These are phyloP conservation scores for Ophthalmolycus amberensis DNA, from an alignment of 2,113 vertebrate genomes.

Conservation along the genomic window DNA sequence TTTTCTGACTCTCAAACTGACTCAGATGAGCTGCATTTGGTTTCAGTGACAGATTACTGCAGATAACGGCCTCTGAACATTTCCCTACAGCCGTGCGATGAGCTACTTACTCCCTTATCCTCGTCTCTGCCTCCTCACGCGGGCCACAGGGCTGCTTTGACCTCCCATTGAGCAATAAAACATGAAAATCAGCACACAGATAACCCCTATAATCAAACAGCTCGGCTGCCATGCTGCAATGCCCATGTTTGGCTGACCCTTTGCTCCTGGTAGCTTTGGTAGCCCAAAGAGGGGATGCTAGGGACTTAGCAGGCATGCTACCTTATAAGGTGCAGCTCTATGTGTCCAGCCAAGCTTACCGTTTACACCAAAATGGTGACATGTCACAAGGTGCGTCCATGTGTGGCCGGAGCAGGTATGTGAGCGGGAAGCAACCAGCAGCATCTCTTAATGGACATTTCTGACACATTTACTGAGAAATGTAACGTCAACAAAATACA, in stretches of 20 bases:
- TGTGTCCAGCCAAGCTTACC: constrained; percentile 79
- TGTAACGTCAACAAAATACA: not conserved
- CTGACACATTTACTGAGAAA: not conserved
- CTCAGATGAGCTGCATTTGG: constrained; percentile 21
- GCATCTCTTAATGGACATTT: not conserved
- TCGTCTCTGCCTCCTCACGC: not conserved
- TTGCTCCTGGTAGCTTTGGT: constrained; percentile 80
- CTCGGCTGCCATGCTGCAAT: constrained; percentile 71
- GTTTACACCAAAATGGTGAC: constrained; percentile 77
- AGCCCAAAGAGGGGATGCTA: constrained; percentile 83
- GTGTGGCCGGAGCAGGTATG: constrained; percentile 34
- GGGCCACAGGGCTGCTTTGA: constrained; percentile 57
- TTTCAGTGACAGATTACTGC: constrained; percentile 2
- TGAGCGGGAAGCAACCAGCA: constrained; percentile 10
- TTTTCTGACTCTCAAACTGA: constrained; percentile 4
- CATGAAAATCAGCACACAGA: constrained; percentile 73
- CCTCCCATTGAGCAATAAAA: constrained; percentile 66
- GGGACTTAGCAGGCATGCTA: constrained; percentile 72
- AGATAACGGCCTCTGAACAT: constrained; percentile 41
- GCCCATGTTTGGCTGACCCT: constrained; percentile 81
- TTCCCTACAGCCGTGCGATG: constrained; percentile 48
- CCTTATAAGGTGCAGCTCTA: constrained; percentile 90
- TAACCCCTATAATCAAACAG: constrained; percentile 60
- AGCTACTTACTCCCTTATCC: constrained; percentile 68
- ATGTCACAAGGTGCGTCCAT: constrained; percentile 47